Base-by-base conservation (phyloP, 2,797 vertebrate species). In the Urocyon cinereoargenteus region DNA sequence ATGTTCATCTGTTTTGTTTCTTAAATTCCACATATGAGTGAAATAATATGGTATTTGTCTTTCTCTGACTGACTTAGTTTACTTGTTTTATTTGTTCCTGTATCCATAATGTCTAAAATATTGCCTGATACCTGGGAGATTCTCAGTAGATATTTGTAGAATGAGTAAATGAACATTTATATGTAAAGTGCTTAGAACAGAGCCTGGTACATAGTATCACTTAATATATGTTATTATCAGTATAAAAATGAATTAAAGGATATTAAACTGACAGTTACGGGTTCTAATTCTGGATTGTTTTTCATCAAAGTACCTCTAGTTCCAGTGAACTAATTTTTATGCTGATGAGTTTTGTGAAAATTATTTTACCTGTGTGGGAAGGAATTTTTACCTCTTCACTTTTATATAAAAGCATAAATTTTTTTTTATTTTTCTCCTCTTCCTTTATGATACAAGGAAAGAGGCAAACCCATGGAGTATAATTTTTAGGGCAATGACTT, bases 191-290 rank as follows among this genome's bases (percentile, higher is more conserved):
- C 66, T 95, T 95, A 72, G 53, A 66, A 77, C 21, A 94, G 64
- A 49, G 18, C 8, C 53, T 96, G 18, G 12, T 28, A 92, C 26
- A 83, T 28, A 85, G 31, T 59, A 68, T 75, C 82, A 85, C 34
- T 51, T 86, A 36, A 87, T 53, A 36, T 72, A 87, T 21, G 40
- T 79, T 95, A 34, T 55, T 77, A 77, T 28, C 6, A 51, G 10
- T 85, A 72, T 61, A 79, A 88, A 97, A 78, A 75, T 68, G 19
- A 86, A 90, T 59, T 36, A 94, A 82, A 90, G 31, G n/a, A 57
- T 82, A 75, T 90, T 95, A 57, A 90, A 68, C 6, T 62, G 15
- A 89, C 0, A 40, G 49, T 55, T 11, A 31, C 3, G 5, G 19
- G 15, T 90, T 96, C 59, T 75, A 82, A 89, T 89, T 89, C 21